Evolutionary conservation across 2,888 invertebrate genomes (phyloP).

Genomic region (Eupithecia vulgata): DNA sequence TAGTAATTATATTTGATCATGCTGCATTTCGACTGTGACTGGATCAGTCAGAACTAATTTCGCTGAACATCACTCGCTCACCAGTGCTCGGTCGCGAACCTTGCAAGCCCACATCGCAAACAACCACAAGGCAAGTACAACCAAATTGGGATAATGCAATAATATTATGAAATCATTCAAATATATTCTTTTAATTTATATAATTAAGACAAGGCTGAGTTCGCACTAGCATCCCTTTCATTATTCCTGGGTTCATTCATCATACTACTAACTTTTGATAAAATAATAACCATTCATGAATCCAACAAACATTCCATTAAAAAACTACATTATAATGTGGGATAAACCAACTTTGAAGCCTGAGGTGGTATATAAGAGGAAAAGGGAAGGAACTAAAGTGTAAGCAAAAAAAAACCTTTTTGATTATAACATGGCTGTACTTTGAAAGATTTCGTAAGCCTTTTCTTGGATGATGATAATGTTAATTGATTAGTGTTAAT

Average conservation of each 20-base stretch:
- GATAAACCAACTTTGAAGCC: neutral
- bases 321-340: neutral
- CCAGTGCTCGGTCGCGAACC: slow-evolving; percentile 57
- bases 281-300: slow-evolving; percentile 51
- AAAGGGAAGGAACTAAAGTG: slow-evolving; percentile 63
- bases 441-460: slow-evolving; percentile 50
- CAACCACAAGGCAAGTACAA: slow-evolving; percentile 74
- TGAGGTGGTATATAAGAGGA: slow-evolving; percentile 39
- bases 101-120: slow-evolving; percentile 70
- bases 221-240: slow-evolving; percentile 39
- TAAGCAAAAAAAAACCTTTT: slow-evolving; percentile 55
- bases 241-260: slow-evolving; percentile 39
- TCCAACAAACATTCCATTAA: slow-evolving; percentile 36
- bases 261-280: slow-evolving; percentile 24
- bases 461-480: slow-evolving; percentile 47
- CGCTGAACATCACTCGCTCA: slow-evolving; percentile 82
- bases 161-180: slow-evolving; percentile 21
- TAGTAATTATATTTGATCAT: slow-evolving; percentile 60
- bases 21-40: slow-evolving; percentile 62
- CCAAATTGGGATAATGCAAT: slow-evolving; percentile 67
- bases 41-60: slow-evolving; percentile 61
- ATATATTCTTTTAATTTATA: slow-evolving; percentile 1
- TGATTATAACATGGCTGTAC: slow-evolving; percentile 77
- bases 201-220: slow-evolving; percentile 18
- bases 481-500: slow-evolving; percentile 26